Evolutionary conservation across 1,140 invertebrate genomes (phyloP).

Genomic region (Pseudomyrmex pallidus): DNA sequence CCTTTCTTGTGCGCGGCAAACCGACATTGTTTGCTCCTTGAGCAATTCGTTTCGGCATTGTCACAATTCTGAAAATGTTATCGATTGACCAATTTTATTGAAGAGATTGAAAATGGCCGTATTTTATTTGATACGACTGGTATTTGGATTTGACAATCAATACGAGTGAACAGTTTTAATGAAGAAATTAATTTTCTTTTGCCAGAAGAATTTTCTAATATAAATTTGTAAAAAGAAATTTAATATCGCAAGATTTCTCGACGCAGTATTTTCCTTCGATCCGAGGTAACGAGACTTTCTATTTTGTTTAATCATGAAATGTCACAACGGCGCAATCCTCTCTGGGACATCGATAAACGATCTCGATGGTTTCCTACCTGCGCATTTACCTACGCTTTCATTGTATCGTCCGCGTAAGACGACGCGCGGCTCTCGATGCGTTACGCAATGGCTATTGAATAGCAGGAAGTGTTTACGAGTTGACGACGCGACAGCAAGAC

Average conservation of each 20-base stretch:
- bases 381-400: constrained; percentile 43
- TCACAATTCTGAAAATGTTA: constrained; percentile 9
- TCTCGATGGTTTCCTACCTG: constrained; percentile 23
- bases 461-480: constrained; percentile 37
- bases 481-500: not conserved
- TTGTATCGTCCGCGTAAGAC: constrained; percentile 53
- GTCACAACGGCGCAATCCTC: not conserved
- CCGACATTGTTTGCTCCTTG: constrained; percentile 11
- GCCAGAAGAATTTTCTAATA: too few species aligned
- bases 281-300: constrained; percentile 21
- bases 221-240: too few species aligned
- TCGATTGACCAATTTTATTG: not conserved
- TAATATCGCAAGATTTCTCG: too few species aligned
- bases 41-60: not conserved
- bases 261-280: too few species aligned
- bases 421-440: not conserved
- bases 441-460: constrained; percentile 45
- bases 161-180: too few species aligned
- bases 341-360: constrained; percentile 4
- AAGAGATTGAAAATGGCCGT: too few species aligned
- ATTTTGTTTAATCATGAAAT: not conserved
- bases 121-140: too few species aligned
- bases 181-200: too few species aligned
- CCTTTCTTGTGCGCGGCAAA: not conserved
- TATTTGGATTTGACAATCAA: too few species aligned